Conservation (phyloP, 2,797 vertebrate species). For the Hippopotamyrus pictus region DNA sequence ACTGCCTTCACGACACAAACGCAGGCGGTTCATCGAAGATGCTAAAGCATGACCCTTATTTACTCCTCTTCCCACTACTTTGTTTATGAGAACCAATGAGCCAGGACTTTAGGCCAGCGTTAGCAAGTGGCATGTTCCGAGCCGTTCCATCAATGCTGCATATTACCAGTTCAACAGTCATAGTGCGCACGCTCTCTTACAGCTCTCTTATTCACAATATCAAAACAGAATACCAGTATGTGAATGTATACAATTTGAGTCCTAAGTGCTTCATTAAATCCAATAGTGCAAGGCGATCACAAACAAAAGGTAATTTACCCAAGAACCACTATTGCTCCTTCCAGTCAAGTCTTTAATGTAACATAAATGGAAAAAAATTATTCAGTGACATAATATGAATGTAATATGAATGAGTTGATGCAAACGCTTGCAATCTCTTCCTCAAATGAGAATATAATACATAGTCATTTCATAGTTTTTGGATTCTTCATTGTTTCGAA, state of each 20-base stretch:
- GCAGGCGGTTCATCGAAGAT: background rate
- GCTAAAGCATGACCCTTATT: background rate
- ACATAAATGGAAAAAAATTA: background rate
- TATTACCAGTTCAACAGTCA: background rate
- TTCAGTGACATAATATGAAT: slow-evolving; percentile 6
- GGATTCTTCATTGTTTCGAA: background rate
- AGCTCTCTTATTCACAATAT: background rate
- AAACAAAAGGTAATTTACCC: slow-evolving; percentile 3
- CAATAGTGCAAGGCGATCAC: background rate
- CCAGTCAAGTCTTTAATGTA: slow-evolving; percentile 7
- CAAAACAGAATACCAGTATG: background rate
- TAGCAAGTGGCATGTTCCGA: background rate
- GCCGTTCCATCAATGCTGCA: background rate
- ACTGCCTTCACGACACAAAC: background rate
- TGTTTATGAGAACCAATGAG: background rate
- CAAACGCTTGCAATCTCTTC: background rate
- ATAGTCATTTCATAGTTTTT: background rate
- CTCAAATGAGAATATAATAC: background rate
- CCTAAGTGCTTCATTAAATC: slow-evolving; percentile 1
- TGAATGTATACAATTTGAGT: background rate
- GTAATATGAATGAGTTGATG: background rate
- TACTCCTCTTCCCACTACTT: background rate
- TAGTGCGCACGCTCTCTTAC: background rate
- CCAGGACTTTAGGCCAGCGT: background rate
- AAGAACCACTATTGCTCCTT: background rate